Percentiles rank a stretch among this genome's conserved stretches.
These are phyloP conservation scores for Apeira syringaria DNA, from an alignment of 2,888 invertebrate genomes.

Conservation along the genomic window DNA sequence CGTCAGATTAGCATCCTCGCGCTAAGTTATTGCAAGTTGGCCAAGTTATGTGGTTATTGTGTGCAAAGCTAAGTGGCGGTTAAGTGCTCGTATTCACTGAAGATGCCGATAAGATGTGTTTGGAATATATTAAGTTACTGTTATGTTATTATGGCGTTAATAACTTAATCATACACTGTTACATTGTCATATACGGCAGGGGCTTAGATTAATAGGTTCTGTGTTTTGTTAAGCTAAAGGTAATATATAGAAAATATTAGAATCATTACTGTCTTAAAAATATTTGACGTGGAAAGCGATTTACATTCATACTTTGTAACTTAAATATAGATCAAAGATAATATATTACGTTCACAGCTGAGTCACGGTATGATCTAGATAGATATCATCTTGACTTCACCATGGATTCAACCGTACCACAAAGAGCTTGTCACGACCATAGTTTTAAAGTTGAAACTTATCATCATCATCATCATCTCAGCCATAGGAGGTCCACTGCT, in stretches of 20 bases:
- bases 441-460: too few species aligned
- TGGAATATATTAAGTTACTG: slow-evolving; percentile 9
- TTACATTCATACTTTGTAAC: too few species aligned
- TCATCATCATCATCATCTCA: too few species aligned
- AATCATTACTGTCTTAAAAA: too few species aligned
- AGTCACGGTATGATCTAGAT: not conserved
- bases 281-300: too few species aligned
- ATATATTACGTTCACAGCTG: too few species aligned
- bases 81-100: slow-evolving; percentile 10
- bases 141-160: slow-evolving; percentile 1
- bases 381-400: slow-evolving; percentile 3
- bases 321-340: too few species aligned
- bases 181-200: too few species aligned
- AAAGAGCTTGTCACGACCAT: slow-evolving; percentile 7
- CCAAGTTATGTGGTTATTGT: slow-evolving; percentile 31
- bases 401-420: slow-evolving; percentile 7
- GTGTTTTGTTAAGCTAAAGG: too few species aligned
- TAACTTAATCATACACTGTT: not conserved
- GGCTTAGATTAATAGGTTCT: too few species aligned
- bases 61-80: slow-evolving; percentile 22
- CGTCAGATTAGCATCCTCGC: slow-evolving; percentile 31
- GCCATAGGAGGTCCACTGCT: too few species aligned
- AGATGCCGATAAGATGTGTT: slow-evolving; percentile 11
- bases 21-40: slow-evolving; percentile 26
- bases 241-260: too few species aligned